These are phyloP conservation scores for Gracilinanus agilis DNA, from an alignment of 2,113 vertebrate species.

Conservation along the genomic window DNA sequence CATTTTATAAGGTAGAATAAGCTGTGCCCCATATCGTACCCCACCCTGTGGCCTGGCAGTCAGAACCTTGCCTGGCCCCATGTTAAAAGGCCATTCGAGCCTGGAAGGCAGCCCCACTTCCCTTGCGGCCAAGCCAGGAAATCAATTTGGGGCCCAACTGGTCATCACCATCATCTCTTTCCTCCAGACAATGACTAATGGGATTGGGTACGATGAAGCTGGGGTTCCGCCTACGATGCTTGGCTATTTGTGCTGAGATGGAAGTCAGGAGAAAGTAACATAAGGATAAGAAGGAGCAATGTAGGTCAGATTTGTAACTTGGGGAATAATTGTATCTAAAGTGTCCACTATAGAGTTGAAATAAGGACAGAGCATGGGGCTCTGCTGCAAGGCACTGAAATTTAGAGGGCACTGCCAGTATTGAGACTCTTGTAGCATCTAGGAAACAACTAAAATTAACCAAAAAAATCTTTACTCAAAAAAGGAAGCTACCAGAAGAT, in stretches of 20 bases:
- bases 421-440: neutral
- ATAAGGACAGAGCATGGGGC: neutral
- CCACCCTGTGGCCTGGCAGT: neutral
- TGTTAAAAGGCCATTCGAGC: neutral
- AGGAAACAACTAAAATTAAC: neutral
- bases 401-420: neutral
- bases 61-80: neutral
- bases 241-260: neutral
- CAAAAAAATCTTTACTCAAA: neutral
- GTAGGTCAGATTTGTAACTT: neutral
- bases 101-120: neutral
- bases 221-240: neutral
- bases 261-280: neutral
- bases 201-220: neutral
- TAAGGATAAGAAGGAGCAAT: neutral
- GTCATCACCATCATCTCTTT: neutral
- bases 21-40: neutral
- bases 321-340: neutral
- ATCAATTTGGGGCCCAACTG: neutral
- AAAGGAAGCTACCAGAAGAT: neutral
- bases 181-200: constrained; percentile 7
- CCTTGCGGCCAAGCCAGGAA: neutral
- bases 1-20: neutral
- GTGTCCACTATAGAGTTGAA: neutral
- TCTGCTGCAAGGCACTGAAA: neutral